Evolutionary conservation across 2,797 vertebrate species (phyloP), one percentile per base, ranked within the genome.

Genomic region (Xyrichtys novacula): DNA sequence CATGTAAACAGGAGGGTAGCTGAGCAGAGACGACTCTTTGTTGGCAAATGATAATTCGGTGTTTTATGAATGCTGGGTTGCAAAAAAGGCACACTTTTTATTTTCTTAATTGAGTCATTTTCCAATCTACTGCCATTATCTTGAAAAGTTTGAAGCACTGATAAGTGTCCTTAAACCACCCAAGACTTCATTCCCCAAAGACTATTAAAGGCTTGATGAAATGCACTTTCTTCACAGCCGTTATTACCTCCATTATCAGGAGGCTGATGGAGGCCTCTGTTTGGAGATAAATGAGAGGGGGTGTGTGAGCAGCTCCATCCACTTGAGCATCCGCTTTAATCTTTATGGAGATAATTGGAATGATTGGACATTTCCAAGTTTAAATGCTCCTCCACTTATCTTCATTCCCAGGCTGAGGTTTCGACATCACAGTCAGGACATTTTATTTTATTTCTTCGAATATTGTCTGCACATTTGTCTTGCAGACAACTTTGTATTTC

Each of bases 161-260:
- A 61, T 60, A 40, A 48, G 29, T 19, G 34, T 61, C 55, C 49
- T 65, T 11, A 50, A 64, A 31, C 26, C 2, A 17, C 42, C 0
- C 11, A 12, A 20, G 16, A 55, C 54, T 22, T 5, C 7, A 29
- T 11, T 46, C 31, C 44, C 32, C 4, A 20, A 16, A 47, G 40
- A 31, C 34, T 23, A 5, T 59, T 50, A 55, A 60, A 8, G 32
- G 2, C 34, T 39, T 60, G 59, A 71, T 58, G 46, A 53, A 67
- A 53, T 14, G 1, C 38, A 2, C 26, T 49, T 72, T 59, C 65
- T 60, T 42, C 5, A 28, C 43, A 65, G 71, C 32, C 53, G 34
- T 71, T 62, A 50, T 23, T 23, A 46, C 39, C 38, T 64, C 1
- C 10, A 68, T 70, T 59, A 71, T 48, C 28, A 34, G 3, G 0